Conservation (phyloP, 2,797 vertebrate genomes). For the Bovichtus variegatus region DNA sequence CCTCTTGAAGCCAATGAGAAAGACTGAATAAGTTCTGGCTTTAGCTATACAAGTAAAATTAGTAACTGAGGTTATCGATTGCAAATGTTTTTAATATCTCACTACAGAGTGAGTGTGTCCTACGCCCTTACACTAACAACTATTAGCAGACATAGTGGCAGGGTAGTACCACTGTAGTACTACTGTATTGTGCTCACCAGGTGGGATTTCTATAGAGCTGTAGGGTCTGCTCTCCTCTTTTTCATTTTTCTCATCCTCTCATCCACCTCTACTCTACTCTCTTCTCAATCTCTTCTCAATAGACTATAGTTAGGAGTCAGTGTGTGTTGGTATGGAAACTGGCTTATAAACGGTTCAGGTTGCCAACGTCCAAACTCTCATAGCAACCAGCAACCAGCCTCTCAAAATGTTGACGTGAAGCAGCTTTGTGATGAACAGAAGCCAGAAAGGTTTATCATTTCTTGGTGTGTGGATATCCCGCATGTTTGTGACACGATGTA, state of each 20-base stretch:
- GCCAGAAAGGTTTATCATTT: slow-evolving; percentile 40
- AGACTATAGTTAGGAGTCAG: slow-evolving; percentile 51
- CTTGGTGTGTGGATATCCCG: slow-evolving; percentile 7
- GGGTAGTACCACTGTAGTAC: background rate
- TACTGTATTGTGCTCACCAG: slow-evolving; percentile 11
- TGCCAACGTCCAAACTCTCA: slow-evolving; percentile 75
- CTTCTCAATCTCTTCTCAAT: slow-evolving; percentile 31
- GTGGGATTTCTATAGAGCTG: slow-evolving; percentile 6
- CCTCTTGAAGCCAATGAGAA: background rate
- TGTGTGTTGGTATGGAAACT: slow-evolving; percentile 83
- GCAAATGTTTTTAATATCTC: background rate
- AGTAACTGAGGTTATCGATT: background rate
- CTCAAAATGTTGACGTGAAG: slow-evolving; percentile 50
- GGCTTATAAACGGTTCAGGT: slow-evolving; percentile 73
- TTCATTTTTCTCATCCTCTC: slow-evolving; percentile 23
- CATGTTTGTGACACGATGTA: slow-evolving; percentile 4
- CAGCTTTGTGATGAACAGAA: slow-evolving; percentile 55
- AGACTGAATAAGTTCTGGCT: background rate
- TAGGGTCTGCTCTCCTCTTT: slow-evolving; percentile 13
- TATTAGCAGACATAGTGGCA: background rate
- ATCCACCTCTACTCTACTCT: slow-evolving; percentile 34
- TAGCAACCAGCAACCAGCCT: slow-evolving; percentile 74
- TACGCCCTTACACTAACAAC: background rate
- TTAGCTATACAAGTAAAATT: background rate
- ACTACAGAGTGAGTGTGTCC: background rate